Conservation (phyloP, 2,113 vertebrate genomes). For the Ailuropoda melanoleuca region DNA sequence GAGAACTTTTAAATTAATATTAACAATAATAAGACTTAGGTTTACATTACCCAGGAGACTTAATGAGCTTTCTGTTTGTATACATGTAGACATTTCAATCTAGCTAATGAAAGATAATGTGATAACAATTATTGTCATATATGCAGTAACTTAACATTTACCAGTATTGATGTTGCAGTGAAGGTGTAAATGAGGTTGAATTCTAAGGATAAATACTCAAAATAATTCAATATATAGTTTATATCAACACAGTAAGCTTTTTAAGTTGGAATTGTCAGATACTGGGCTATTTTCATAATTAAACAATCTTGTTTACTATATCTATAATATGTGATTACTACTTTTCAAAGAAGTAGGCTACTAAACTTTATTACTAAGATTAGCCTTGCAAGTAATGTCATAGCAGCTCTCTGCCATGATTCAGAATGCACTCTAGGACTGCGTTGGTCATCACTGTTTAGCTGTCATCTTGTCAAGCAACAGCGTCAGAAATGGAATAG, state of each 20-base stretch:
- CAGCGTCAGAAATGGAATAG: neutral
- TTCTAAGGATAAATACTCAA: constrained; percentile 24
- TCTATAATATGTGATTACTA: neutral
- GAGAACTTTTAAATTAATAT: constrained; percentile 17
- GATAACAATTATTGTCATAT: neutral
- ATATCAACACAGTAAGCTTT: neutral
- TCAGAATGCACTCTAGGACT: neutral
- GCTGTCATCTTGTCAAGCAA: neutral
- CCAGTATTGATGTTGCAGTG: neutral
- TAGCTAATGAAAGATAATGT: neutral
- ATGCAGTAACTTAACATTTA: neutral
- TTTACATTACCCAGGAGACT: neutral
- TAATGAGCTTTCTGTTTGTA: constrained; percentile 16
- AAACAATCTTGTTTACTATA: neutral
- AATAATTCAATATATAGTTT: neutral
- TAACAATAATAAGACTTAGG: neutral
- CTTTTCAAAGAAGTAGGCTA: neutral
- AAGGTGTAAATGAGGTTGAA: constrained; percentile 3
- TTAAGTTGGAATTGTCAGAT: constrained; percentile 33
- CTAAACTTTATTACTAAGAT: neutral
- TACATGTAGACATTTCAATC: constrained; percentile 32
- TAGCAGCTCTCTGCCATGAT: neutral
- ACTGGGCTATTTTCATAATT: neutral
- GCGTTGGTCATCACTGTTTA: neutral
- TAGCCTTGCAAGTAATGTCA: neutral